Conservation (phyloP, 2,797 vertebrate genomes). For the Alectoris magna region DNA sequence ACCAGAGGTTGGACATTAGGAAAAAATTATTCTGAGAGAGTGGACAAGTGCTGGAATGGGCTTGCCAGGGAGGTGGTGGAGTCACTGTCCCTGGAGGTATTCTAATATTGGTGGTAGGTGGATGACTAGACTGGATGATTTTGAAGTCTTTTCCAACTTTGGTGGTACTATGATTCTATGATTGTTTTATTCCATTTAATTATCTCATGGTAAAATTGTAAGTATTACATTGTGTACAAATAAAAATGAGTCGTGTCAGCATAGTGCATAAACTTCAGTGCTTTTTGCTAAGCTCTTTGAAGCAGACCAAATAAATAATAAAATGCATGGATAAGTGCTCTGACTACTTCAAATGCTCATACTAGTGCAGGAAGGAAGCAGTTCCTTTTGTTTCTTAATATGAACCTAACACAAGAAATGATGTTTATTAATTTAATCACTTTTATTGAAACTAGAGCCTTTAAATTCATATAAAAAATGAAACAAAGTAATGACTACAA, state of each 20-base stretch:
- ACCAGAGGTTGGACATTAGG: too few species aligned
- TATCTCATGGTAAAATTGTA: neutral
- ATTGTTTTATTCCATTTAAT: neutral
- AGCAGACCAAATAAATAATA: neutral
- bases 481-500: neutral
- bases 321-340: neutral
- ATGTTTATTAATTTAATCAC: neutral
- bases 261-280: neutral
- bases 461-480: neutral
- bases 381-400: neutral
- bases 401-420: neutral
- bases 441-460: neutral
- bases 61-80: too few species aligned
- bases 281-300: neutral
- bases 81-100: too few species aligned
- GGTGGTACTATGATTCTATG: too few species aligned
- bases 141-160: too few species aligned
- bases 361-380: neutral
- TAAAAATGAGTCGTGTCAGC: neutral
- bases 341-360: neutral
- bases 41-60: too few species aligned
- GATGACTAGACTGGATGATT: too few species aligned
- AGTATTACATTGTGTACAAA: neutral
- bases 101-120: too few species aligned
- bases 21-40: too few species aligned